phyloP scores from a whole-genome alignment of 1,140 invertebrate genomes.

The Drosophila lini region DNA sequence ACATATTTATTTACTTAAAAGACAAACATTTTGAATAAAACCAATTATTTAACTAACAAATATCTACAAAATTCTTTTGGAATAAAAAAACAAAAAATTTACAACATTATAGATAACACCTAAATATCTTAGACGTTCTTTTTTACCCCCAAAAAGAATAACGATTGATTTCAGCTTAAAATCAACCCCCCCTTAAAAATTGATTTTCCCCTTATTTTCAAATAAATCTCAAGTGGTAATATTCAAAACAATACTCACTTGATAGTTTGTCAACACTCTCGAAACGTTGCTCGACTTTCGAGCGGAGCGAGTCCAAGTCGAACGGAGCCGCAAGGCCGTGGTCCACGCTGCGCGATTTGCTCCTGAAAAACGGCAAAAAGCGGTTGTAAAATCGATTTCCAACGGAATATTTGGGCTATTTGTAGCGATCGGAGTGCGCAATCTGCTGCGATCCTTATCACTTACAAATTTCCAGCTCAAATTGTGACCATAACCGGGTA shows the following conservation, averaged over 20 bases:
- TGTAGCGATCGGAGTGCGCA: slow-evolving; percentile 51
- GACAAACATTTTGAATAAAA: no score
- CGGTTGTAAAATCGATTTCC: slow-evolving; percentile 49
- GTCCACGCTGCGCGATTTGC: slow-evolving; percentile 94
- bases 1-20: not conserved
- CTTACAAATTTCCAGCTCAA: slow-evolving; percentile 77
- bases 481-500: slow-evolving; percentile 78
- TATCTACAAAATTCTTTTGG: not conserved
- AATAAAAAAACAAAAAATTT: not conserved
- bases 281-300: slow-evolving; percentile 92
- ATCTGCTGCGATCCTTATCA: slow-evolving; percentile 73
- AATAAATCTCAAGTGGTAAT: not conserved
- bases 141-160: not conserved
- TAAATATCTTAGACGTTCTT: no score
- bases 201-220: not conserved
- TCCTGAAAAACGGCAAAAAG: slow-evolving; percentile 87
- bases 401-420: slow-evolving; percentile 27
- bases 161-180: not conserved
- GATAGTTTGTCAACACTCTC: slow-evolving; percentile 90
- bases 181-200: no score
- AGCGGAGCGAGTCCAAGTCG: slow-evolving; percentile 92
- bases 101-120: not conserved
- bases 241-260: slow-evolving; percentile 70
- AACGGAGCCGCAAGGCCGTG: slow-evolving; percentile 93
- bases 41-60: not conserved